These are phyloP conservation scores for Pammene fasciana DNA, from an alignment of 2,888 invertebrate species.

Conservation along the genomic window DNA sequence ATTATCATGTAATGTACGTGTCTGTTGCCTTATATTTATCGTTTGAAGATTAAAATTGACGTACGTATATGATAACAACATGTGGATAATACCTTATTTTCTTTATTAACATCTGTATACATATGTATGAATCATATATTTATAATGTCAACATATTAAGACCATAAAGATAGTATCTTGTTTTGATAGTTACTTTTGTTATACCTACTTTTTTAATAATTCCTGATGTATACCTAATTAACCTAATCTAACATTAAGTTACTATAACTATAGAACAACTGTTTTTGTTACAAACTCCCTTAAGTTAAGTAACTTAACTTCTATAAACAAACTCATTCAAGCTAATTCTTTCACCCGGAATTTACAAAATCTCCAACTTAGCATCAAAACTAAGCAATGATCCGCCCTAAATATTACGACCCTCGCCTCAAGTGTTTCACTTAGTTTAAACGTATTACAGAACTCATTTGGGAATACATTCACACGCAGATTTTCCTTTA, in stretches of 20 bases:
- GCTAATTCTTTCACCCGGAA: background rate
- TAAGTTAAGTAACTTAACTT: background rate
- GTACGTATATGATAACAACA: background rate
- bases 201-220: too few relatives aligned
- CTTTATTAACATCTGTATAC: background rate
- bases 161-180: background rate
- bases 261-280: too few relatives aligned
- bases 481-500: conserved; percentile 12
- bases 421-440: conserved; percentile 3
- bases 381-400: conserved; percentile 22
- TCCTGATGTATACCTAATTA: too few relatives aligned
- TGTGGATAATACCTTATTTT: background rate
- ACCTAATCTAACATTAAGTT: too few relatives aligned
- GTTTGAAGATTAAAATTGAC: conserved; percentile 15
- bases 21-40: conserved; percentile 3
- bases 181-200: background rate
- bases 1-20: conserved; percentile 11
- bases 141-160: background rate
- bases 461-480: conserved; percentile 22
- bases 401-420: conserved; percentile 14
- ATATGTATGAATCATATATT: too few relatives aligned
- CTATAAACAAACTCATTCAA: background rate
- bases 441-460: conserved; percentile 20
- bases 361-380: background rate
- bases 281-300: background rate